phyloP scores from a whole-genome alignment of 2,113 vertebrate genomes.

The Ciconia boyciana region DNA sequence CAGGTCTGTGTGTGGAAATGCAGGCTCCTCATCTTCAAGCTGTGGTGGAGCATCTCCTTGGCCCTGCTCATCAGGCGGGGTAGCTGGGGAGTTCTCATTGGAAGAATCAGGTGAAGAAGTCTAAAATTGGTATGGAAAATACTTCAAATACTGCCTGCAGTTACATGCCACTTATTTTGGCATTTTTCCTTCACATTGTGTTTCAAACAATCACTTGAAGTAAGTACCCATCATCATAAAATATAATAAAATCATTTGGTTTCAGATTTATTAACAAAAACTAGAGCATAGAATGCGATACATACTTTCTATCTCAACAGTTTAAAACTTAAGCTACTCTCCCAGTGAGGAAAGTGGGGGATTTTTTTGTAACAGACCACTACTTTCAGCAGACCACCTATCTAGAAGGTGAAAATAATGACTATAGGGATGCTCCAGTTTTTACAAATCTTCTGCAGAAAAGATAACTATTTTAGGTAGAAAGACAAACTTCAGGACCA shows the following conservation, averaged over 20 bases:
- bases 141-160: background rate
- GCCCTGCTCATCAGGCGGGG: conserved; percentile 92
- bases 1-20: conserved; percentile 98
- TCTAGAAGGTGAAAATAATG: background rate
- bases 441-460: background rate
- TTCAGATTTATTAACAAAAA: background rate
- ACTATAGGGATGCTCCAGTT: background rate
- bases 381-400: background rate
- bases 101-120: conserved; percentile 97
- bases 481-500: background rate
- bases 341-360: background rate
- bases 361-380: background rate
- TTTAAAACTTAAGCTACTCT: background rate
- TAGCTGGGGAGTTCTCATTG: conserved; percentile 98
- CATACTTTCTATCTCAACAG: background rate
- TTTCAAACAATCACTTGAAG: background rate
- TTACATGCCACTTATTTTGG: background rate
- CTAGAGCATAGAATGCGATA: background rate
- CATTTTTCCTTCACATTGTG: background rate
- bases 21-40: conserved; percentile 98
- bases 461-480: background rate
- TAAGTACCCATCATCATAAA: background rate
- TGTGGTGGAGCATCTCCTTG: conserved; percentile 90
- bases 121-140: conserved; percentile 69
- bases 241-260: background rate